phyloP scores from a whole-genome alignment of 2,797 vertebrate species.

The Oreortyx pictus region DNA sequence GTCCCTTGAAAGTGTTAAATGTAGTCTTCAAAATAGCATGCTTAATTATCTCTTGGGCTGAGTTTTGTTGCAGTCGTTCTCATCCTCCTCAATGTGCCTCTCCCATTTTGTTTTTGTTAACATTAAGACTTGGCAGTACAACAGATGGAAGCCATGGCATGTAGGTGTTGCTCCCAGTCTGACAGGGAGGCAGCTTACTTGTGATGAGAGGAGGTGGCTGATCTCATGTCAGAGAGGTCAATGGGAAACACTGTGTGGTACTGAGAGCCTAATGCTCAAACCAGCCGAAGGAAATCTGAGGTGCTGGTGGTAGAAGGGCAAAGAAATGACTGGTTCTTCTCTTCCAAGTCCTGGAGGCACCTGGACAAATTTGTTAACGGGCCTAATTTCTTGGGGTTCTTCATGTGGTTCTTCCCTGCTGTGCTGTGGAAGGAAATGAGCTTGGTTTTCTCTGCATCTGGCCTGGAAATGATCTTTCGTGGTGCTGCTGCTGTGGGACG shows the following conservation, averaged over 20 bases:
- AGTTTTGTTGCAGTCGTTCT: not conserved
- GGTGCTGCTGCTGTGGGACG: not conserved
- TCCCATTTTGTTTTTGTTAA: not conserved
- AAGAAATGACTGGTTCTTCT: not conserved
- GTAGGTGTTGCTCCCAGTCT: not conserved
- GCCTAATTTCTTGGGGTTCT: not conserved
- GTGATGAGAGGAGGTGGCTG: not conserved
- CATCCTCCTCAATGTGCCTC: not conserved
- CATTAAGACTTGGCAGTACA: not conserved
- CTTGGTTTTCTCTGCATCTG: not conserved
- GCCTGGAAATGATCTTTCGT: not conserved
- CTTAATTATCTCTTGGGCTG: rapidly evolving
- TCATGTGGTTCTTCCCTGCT: not conserved
- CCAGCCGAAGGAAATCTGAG: not conserved
- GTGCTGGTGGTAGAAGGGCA: not conserved
- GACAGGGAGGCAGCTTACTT: not conserved
- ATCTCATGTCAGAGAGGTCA: not conserved
- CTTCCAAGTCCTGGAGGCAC: not conserved
- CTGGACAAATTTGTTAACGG: not conserved
- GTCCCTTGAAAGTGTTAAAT: not conserved
- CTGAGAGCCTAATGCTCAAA: not conserved
- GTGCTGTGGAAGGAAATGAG: not conserved
- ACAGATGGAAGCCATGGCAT: not conserved
- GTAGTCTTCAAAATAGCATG: not conserved
- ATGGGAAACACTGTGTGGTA: not conserved